A percentile compares a stretch with the other conserved stretches of the same genome.
These are phyloP conservation scores for Lordiphosa clarofinis DNA, from an alignment of 1,140 invertebrate species.

Conservation along the genomic window DNA sequence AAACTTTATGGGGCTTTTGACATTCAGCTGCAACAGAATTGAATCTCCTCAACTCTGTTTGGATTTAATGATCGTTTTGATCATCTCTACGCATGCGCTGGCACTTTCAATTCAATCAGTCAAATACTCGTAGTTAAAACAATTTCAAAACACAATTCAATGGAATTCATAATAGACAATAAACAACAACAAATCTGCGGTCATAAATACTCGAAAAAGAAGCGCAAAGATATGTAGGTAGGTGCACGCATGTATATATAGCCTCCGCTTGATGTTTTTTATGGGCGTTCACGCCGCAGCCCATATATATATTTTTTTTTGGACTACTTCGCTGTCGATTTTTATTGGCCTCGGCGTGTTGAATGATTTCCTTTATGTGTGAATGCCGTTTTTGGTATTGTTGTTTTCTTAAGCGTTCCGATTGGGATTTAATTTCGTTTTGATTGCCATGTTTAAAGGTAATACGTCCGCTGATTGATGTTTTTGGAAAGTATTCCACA, in stretches of 20 bases:
- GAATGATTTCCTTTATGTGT: slow-evolving; percentile 58
- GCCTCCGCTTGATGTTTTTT: slow-evolving; percentile 40
- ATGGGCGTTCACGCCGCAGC: slow-evolving; percentile 24
- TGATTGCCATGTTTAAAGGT: slow-evolving; percentile 72
- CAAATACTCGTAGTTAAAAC: slow-evolving; percentile 49
- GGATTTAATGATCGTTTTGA: slow-evolving; percentile 7
- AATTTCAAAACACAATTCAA: slow-evolving; percentile 50
- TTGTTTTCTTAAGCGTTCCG: slow-evolving; percentile 67
- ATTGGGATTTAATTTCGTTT: slow-evolving; percentile 60
- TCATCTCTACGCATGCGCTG: slow-evolving; percentile 27
- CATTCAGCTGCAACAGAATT: slow-evolving; percentile 1
- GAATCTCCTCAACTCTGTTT: slow-evolving; percentile 10
- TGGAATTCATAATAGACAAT: slow-evolving; percentile 66
- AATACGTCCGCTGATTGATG: slow-evolving; percentile 68
- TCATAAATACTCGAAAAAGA: slow-evolving; percentile 18
- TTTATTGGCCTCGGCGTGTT: slow-evolving; percentile 50
- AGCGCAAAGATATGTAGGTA: neutral
- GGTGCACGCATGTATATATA: slow-evolving; percentile 8
- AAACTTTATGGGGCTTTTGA: slow-evolving; percentile 36
- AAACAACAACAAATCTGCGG: slow-evolving; percentile 26
- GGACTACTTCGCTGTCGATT: slow-evolving; percentile 15
- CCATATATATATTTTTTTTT: slow-evolving; percentile 1
- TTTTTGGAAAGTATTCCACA: slow-evolving; percentile 38
- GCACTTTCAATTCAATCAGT: slow-evolving; percentile 58
- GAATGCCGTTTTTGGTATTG: slow-evolving; percentile 6